phyloP scores from a whole-genome alignment of 1,140 invertebrate species.

The Caenorhabditis briggsae region DNA sequence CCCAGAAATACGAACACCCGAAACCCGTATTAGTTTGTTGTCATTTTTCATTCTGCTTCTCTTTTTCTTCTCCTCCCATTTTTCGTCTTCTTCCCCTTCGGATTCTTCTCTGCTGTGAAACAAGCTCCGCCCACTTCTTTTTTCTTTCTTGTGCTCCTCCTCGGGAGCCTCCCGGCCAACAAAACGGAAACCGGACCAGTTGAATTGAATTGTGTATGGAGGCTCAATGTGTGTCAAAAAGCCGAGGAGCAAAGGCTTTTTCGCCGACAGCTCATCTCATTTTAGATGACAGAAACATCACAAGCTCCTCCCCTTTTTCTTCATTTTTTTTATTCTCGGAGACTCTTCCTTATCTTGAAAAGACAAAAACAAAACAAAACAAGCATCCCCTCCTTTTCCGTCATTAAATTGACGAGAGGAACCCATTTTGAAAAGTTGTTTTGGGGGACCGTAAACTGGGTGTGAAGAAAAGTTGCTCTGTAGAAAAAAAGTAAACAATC shows the following conservation, averaged over 20 bases:
- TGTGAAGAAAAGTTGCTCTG: too few species aligned
- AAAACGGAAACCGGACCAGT: slow-evolving; percentile 51
- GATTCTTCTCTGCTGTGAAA: background rate
- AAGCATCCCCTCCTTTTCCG: background rate
- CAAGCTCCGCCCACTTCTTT: slow-evolving; percentile 1
- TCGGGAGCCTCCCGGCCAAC: background rate
- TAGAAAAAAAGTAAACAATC: too few species aligned
- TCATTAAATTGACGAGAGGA: slow-evolving; percentile 6
- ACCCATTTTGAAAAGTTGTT: background rate
- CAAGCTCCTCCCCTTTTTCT: background rate
- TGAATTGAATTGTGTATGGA: slow-evolving; percentile 35
- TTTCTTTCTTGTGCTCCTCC: background rate
- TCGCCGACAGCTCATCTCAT: slow-evolving; percentile 52
- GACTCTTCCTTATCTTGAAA: background rate
- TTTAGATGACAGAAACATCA: slow-evolving; percentile 53
- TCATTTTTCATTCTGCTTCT: slow-evolving; percentile 1
- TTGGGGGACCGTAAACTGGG: too few species aligned
- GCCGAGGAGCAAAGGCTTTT: background rate
- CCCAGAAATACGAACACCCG: slow-evolving; percentile 11
- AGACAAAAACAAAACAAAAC: slow-evolving; percentile 2
- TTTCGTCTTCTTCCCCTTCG: background rate
- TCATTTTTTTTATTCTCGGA: background rate
- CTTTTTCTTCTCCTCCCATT: background rate
- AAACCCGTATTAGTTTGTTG: slow-evolving; percentile 35
- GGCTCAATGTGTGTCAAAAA: slow-evolving; percentile 24